phyloP scores from a whole-genome alignment of 2,797 vertebrate genomes.

The Acipenser transmontanus region DNA sequence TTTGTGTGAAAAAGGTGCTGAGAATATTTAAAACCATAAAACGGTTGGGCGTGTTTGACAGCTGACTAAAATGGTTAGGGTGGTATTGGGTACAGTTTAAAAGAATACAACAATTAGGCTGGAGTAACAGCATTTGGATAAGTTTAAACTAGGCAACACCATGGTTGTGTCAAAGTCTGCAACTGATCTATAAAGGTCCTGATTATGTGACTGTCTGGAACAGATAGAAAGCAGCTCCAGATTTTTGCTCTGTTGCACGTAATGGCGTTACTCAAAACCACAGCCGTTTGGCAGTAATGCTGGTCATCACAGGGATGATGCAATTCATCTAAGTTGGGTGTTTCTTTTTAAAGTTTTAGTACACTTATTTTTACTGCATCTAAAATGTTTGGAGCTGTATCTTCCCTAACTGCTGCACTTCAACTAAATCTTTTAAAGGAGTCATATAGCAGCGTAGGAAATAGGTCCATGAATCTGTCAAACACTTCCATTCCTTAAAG shows the following conservation, averaged over 20 bases:
- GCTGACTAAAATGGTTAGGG: neutral
- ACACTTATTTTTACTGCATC: no score
- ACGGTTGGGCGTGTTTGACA: neutral
- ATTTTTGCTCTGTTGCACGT: neutral
- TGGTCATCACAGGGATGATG: neutral
- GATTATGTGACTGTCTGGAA: neutral
- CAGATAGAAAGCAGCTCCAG: neutral
- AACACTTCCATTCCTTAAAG: no score
- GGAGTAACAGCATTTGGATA: neutral
- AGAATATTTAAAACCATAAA: neutral
- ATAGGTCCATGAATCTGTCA: no score
- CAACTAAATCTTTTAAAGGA: no score
- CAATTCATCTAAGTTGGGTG: neutral
- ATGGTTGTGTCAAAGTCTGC: neutral
- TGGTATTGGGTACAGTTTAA: no score
- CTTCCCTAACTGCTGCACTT: no score
- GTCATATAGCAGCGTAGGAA: no score
- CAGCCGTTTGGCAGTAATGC: neutral
- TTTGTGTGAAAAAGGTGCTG: conserved; percentile 4
- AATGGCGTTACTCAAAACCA: neutral
- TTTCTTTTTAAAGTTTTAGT: no score
- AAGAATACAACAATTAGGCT: no score
- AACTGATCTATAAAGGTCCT: neutral
- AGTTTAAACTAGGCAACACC: neutral
- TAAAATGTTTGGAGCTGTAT: no score